Base-by-base conservation (phyloP, 1,140 invertebrate species). In the Drosophila grimshawi region DNA sequence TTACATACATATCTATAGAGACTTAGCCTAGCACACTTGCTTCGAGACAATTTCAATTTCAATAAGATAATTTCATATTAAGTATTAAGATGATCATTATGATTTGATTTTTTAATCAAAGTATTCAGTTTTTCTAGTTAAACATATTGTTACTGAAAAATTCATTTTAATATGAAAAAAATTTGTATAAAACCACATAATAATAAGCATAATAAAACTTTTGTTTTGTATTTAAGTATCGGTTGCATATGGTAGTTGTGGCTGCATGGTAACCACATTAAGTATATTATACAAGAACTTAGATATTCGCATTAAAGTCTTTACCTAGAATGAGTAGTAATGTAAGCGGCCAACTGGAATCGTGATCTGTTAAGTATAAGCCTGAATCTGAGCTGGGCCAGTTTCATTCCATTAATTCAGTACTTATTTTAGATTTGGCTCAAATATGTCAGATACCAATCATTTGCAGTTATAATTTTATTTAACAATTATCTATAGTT, bases 401-500 rank as follows among this genome's bases (percentile, higher is more conserved):
- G 4, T 11, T 51, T 49, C 46, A 48, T 49, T 35, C 8, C 59
- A 19, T 19, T 37, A 37, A 62, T 62, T 35, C 32, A 32, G 29
- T 62, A 37, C 30, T 55, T 35, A 35, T 45, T 55, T 56, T 46
- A 35, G n/a, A 41, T 51, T 68, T 61, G 48, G 37, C 39, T 35
- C 48, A 27, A 29, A 8, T 43, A 37, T 55, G 33, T 56, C 37
- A 41, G 30, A 57, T 65, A 39, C 61, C 62, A 35, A 75, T 53
- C 35, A 19, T 52, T 57, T 78, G 11, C 27, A 29, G 41, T 45
- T 67, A 55, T 57, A 74, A 67, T 7, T 51, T 48, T 37, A 29
- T 33, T 55, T 75, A 75, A 78, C 63, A 81, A 80, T 78, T 82
- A 82, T 61, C 75, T 81, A 82, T 60, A 63, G 68, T 67, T 68